These are phyloP conservation scores for Campylomormyrus numenius DNA, from an alignment of 2,113 vertebrate genomes.

Conservation along the genomic window DNA sequence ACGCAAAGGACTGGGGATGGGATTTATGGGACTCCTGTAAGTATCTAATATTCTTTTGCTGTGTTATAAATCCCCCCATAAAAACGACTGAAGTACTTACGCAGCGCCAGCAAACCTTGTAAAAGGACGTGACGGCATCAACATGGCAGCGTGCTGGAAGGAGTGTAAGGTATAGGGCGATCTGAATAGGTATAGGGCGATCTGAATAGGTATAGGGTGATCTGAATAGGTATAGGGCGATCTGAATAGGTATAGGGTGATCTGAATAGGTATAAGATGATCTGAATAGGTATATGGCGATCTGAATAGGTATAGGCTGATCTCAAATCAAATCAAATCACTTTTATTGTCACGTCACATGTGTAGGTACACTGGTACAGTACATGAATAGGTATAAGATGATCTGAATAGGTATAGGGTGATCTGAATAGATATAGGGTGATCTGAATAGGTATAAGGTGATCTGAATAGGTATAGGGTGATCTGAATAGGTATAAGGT, in stretches of 20 bases:
- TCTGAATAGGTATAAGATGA: background rate
- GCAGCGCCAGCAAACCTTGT: background rate
- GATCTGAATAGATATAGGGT: background rate
- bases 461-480: background rate
- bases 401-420: background rate
- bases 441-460: background rate
- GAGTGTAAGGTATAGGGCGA: background rate
- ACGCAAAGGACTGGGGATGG: background rate
- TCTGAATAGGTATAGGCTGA: background rate
- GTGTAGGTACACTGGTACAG: too few relatives aligned
- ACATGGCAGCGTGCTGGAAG: background rate
- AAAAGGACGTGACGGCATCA: background rate
- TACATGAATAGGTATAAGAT: background rate
- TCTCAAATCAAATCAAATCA: too few relatives aligned
- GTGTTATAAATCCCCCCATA: background rate
- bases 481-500: background rate
- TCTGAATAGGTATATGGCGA: background rate
- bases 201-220: background rate
- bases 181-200: background rate
- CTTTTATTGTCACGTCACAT: too few relatives aligned
- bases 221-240: background rate
- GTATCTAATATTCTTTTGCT: background rate
- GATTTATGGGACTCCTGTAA: background rate
- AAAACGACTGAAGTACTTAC: constrained; percentile 6
- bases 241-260: background rate